phyloP scores from a whole-genome alignment of 2,113 vertebrate species.

The Saccopteryx bilineata region DNA sequence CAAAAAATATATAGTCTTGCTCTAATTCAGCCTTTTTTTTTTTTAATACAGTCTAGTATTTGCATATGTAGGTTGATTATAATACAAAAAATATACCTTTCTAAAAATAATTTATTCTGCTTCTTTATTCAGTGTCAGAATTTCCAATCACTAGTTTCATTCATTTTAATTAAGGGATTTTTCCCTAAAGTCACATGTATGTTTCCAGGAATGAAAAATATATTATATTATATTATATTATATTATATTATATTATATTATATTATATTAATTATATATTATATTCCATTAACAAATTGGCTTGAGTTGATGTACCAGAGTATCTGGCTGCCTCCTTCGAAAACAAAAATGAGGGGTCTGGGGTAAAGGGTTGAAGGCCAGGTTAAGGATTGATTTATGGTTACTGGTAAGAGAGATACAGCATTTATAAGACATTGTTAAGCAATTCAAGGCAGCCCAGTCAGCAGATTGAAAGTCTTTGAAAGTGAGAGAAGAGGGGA shows the following conservation, averaged over 20 bases:
- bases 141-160: slow-evolving; percentile 22
- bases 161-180: slow-evolving; percentile 51
- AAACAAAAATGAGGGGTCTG: background rate
- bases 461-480: background rate
- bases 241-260: background rate
- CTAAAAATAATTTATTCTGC: slow-evolving; percentile 35
- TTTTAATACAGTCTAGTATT: background rate
- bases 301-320: background rate
- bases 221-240: background rate
- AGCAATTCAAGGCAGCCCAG: background rate
- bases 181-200: background rate
- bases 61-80: slow-evolving; percentile 5
- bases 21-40: background rate
- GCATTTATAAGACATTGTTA: background rate
- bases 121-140: slow-evolving; percentile 9
- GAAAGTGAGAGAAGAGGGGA: background rate
- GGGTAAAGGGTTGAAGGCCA: background rate
- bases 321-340: slow-evolving; percentile 7
- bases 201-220: slow-evolving; percentile 41
- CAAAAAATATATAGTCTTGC: slow-evolving; percentile 16
- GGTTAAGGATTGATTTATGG: slow-evolving; percentile 30
- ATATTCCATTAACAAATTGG: background rate
- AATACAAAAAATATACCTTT: slow-evolving; percentile 15
- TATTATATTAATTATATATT: background rate
- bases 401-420: slow-evolving; percentile 41